phyloP scores from a whole-genome alignment of 1,140 invertebrate genomes.

The Ladona fulva region DNA sequence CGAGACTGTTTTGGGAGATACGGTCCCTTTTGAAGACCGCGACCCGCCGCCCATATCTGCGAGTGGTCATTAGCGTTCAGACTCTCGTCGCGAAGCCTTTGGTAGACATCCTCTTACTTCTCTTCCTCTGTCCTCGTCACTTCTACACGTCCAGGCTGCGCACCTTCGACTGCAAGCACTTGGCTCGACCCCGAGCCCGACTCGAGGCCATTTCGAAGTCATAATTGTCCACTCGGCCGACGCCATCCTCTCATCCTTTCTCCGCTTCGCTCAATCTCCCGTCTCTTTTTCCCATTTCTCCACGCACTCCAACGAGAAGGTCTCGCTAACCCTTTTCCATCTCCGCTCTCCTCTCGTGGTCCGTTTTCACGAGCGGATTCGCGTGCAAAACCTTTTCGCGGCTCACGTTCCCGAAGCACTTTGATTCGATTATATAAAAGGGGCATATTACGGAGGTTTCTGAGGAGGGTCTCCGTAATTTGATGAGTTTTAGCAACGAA shows the following conservation, averaged over 20 bases:
- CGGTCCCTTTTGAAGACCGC: neutral
- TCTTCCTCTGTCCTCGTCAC: neutral
- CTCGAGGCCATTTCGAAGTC: neutral
- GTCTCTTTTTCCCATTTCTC: neutral
- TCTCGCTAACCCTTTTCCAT: neutral
- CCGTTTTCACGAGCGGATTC: conserved; percentile 2
- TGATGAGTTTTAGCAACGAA: neutral
- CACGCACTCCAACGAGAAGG: too few species aligned
- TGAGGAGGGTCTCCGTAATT: neutral
- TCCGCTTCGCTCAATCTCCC: neutral
- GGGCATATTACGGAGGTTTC: neutral
- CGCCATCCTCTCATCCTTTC: neutral
- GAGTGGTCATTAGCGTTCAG: neutral
- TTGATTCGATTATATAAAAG: neutral
- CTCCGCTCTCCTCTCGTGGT: neutral
- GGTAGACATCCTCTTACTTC: neutral
- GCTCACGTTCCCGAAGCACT: neutral
- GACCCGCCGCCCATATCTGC: neutral
- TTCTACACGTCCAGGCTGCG: neutral
- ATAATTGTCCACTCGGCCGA: neutral
- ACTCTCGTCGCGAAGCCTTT: neutral
- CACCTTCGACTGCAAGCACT: neutral
- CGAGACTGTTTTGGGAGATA: neutral
- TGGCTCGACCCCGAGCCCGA: neutral
- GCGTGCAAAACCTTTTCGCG: neutral